Evolutionary conservation across 1,140 invertebrate species (phyloP).

Genomic region (Cephus cinctus): DNA sequence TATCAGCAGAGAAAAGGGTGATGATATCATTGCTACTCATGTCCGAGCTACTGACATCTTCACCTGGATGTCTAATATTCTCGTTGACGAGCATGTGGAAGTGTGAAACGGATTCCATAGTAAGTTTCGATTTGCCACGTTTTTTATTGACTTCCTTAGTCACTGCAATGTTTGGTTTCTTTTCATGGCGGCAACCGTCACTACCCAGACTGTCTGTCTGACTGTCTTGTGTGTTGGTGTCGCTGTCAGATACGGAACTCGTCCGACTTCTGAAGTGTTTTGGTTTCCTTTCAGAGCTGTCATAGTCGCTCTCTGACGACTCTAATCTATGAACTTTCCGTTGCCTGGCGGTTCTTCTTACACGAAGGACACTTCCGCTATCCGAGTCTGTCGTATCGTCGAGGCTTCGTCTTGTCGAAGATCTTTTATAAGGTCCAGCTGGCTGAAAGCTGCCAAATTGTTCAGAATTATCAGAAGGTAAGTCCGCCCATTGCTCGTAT

Average conservation of each 20-base stretch:
- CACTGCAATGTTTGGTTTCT: slow-evolving; percentile 28
- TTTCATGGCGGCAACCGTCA: slow-evolving; percentile 43
- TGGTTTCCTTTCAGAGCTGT: slow-evolving; percentile 40
- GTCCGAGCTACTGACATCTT: slow-evolving; percentile 46
- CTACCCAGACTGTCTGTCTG: slow-evolving; percentile 52
- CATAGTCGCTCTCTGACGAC: slow-evolving; percentile 56
- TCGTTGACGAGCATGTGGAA: slow-evolving; percentile 51
- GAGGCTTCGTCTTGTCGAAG: slow-evolving; percentile 37
- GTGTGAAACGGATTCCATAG: slow-evolving; percentile 41
- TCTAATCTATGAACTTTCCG: slow-evolving; percentile 46
- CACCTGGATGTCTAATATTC: slow-evolving; percentile 33
- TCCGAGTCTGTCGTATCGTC: slow-evolving; percentile 49
- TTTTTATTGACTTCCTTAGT: slow-evolving; percentile 35
- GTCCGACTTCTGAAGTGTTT: slow-evolving; percentile 41
- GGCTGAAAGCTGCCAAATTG: slow-evolving; percentile 48
- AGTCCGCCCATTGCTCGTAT: slow-evolving; percentile 55
- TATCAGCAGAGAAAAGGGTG: slow-evolving; percentile 49
- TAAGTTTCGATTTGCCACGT: slow-evolving; percentile 38
- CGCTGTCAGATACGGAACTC: slow-evolving; percentile 51
- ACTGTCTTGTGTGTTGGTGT: slow-evolving; percentile 54
- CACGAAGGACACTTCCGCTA: slow-evolving; percentile 39
- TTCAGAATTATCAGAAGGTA: slow-evolving; percentile 46
- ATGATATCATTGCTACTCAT: slow-evolving; percentile 50
- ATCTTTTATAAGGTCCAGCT: slow-evolving; percentile 36
- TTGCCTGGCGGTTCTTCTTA: slow-evolving; percentile 31